phyloP scores from a whole-genome alignment of 2,113 vertebrate genomes.

The Microtus pennsylvanicus region DNA sequence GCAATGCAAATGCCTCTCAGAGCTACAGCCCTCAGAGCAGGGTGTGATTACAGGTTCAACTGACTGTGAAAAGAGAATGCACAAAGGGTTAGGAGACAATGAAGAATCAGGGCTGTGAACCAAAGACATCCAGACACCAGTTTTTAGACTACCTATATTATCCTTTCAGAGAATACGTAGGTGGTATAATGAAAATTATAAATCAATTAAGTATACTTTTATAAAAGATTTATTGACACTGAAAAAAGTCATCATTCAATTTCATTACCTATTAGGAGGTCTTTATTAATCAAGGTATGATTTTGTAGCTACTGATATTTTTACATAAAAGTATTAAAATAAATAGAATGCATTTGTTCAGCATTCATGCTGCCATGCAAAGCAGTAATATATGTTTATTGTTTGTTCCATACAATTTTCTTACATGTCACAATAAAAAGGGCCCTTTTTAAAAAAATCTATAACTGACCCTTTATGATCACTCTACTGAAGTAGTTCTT shows the following conservation, averaged over 20 bases:
- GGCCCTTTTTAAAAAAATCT: slow-evolving; percentile 56
- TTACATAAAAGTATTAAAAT: slow-evolving; percentile 27
- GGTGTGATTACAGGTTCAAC: slow-evolving; percentile 71
- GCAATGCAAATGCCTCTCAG: background rate
- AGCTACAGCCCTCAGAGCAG: slow-evolving; percentile 45
- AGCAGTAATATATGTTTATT: slow-evolving; percentile 54
- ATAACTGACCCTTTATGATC: slow-evolving; percentile 68
- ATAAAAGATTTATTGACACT: background rate
- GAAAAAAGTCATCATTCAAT: slow-evolving; percentile 43
- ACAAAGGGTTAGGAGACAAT: slow-evolving; percentile 62
- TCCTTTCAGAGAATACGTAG: slow-evolving; percentile 44
- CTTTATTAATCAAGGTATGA: slow-evolving; percentile 20
- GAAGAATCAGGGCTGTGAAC: background rate
- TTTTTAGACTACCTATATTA: slow-evolving; percentile 57
- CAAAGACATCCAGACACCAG: slow-evolving; percentile 70
- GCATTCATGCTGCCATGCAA: background rate
- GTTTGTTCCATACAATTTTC: slow-evolving; percentile 56
- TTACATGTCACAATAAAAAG: slow-evolving; percentile 60
- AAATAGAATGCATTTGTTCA: slow-evolving; percentile 39
- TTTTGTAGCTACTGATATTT: background rate
- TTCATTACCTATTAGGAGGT: background rate
- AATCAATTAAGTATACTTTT: slow-evolving; percentile 10
- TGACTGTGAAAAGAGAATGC: slow-evolving; percentile 70
- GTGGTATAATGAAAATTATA: slow-evolving; percentile 59
- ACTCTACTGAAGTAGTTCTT: slow-evolving; percentile 69